These are phyloP conservation scores for Drosophila putrida DNA, from an alignment of 2,888 invertebrate genomes.

Conservation along the genomic window DNA sequence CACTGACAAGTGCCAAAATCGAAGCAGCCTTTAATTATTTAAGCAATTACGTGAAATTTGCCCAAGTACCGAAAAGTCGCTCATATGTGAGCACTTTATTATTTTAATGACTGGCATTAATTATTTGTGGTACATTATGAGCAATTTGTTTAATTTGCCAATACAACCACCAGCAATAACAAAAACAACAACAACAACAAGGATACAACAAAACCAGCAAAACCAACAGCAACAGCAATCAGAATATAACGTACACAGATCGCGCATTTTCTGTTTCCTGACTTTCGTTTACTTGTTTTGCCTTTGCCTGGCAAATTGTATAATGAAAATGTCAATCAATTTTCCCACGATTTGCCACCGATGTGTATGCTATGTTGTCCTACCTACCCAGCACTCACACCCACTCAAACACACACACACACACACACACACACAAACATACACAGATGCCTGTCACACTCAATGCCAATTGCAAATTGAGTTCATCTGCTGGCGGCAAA, in stretches of 20 bases:
- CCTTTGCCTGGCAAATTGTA: conserved; percentile 69
- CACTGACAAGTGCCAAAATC: conserved; percentile 47
- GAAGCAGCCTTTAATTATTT: conserved; percentile 54
- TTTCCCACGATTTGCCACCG: conserved; percentile 81
- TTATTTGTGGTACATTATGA: conserved; percentile 75
- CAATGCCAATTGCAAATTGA: conserved; percentile 80
- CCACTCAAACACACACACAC: conserved; percentile 25
- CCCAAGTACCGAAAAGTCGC: conserved; percentile 7
- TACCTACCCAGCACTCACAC: conserved; percentile 22
- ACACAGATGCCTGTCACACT: conserved; percentile 61
- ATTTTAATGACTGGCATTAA: conserved; percentile 75
- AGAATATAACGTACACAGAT: conserved; percentile 27
- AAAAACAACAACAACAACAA: conserved; percentile 28
- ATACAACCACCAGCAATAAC: conserved; percentile 19
- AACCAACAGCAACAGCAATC: conserved; percentile 26
- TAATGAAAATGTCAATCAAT: conserved; percentile 83
- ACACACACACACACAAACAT: conserved; percentile 12
- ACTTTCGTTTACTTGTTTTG: conserved; percentile 45
- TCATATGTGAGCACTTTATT: conserved; percentile 60
- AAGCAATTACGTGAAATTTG: conserved; percentile 49
- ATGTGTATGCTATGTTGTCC: conserved; percentile 64
- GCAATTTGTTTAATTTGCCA: conserved; percentile 64
- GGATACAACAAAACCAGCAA: conserved; percentile 9
- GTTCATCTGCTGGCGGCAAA: conserved; percentile 82
- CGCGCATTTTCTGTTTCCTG: conserved; percentile 43